A percentile compares a stretch with the other conserved stretches of the same genome.
These are phyloP conservation scores for Echinometra lucunter DNA, from an alignment of 53 echinoderm and acorn worm species.

Conservation along the genomic window DNA sequence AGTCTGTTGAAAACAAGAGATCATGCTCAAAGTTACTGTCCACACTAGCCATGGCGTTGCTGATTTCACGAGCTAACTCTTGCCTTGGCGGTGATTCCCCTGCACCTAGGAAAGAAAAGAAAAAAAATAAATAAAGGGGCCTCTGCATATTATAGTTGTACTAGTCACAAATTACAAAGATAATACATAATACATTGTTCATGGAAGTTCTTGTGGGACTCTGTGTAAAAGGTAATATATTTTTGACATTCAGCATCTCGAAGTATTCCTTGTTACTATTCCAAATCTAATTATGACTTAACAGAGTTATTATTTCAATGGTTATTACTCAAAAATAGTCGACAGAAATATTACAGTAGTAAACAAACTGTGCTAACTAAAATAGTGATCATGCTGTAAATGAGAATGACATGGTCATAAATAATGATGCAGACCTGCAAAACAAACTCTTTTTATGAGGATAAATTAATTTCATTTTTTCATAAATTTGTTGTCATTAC, in stretches of 20 bases:
- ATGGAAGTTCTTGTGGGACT: background rate
- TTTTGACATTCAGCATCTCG: background rate
- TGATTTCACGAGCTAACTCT: constrained; percentile 95
- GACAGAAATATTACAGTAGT: too few species aligned
- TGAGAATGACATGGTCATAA: background rate
- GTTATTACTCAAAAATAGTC: too few species aligned
- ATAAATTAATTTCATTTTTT: too few species aligned
- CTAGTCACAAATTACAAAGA: background rate
- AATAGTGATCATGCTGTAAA: too few species aligned
- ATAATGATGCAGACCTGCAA: background rate
- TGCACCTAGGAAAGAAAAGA: constrained; percentile 74
- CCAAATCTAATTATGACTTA: too few species aligned
- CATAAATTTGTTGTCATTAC: too few species aligned
- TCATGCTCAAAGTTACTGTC: constrained; percentile 82
- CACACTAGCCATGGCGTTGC: constrained; percentile 93
- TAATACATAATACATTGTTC: background rate
- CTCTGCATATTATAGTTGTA: background rate
- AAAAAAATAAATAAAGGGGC: constrained; percentile 3
- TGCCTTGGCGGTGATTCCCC: constrained; percentile 84
- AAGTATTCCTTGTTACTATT: too few species aligned
- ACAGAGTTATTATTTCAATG: too few species aligned
- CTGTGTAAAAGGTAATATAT: background rate
- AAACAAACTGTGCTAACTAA: too few species aligned
- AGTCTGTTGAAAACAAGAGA: constrained; percentile 83
- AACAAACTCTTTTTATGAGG: background rate